Percentiles rank a stretch among this genome's conserved stretches.
Conservation (phyloP, 2,888 invertebrate genomes). For the Luperina nickerlii region DNA sequence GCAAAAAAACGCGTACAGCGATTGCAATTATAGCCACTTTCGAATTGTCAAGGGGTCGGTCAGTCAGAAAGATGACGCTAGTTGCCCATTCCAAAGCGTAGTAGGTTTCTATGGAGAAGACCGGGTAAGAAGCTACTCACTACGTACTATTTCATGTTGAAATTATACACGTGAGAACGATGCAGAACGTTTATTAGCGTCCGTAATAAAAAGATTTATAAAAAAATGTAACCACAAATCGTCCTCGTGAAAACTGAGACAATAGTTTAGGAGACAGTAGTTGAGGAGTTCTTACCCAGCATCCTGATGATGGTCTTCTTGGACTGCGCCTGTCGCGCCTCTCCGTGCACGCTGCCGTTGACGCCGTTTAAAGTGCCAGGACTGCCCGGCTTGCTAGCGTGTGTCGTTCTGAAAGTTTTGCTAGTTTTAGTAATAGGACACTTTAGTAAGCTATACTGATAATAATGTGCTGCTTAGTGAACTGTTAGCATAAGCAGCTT, state of each 20-base stretch:
- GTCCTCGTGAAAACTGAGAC: not conserved
- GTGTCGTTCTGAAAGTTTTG: slow-evolving; percentile 76
- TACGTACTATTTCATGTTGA: no score
- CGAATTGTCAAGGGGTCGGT: no score
- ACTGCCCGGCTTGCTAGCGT: slow-evolving; percentile 80
- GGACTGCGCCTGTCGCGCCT: slow-evolving; percentile 92
- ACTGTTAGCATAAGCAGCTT: not conserved
- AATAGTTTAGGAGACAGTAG: no score
- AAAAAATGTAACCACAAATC: not conserved
- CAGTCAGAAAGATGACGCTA: no score
- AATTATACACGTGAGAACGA: not conserved
- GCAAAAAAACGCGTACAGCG: not conserved
- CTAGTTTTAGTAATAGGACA: not conserved
- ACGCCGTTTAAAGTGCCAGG: slow-evolving; percentile 86
- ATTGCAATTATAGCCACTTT: not conserved
- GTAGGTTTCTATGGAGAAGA: no score
- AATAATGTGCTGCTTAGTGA: not conserved
- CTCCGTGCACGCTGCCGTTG: slow-evolving; percentile 92
- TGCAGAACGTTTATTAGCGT: not conserved
- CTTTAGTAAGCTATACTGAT: not conserved
- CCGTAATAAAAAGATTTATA: not conserved
- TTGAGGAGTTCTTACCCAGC: slow-evolving; percentile 91
- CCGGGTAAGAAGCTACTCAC: no score
- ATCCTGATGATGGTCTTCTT: slow-evolving; percentile 94
- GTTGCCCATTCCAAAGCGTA: no score